Base-by-base conservation (phyloP, 2,113 vertebrate species). In the Fukomys damarensis region DNA sequence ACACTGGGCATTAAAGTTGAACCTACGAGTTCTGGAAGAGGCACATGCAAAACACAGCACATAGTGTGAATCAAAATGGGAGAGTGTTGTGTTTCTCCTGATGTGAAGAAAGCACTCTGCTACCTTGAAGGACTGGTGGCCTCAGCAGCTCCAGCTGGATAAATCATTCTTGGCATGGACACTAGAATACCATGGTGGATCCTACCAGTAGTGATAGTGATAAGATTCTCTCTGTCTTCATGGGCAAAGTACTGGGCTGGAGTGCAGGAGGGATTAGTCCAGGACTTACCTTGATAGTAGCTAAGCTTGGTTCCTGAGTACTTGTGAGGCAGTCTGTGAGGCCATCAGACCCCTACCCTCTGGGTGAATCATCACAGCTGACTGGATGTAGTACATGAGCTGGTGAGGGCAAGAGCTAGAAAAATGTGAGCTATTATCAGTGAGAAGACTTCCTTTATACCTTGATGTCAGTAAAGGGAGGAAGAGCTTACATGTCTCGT, bases 271-370 rank as follows among this genome's bases (percentile, higher is more conserved):
- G 16, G 22, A 58, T 38, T 26, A 2, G 3, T 0, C 41, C 82
- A 11, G 58, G 14, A 13, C n/a, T 89, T 65, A 12, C 38, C 16
- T 13, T 58, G 86, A 86, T 10, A 38, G 7, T 49, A 32, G 35
- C 24, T 93, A n/a, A 65, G 9, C 13, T 30, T 93, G 7, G 82
- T 35, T 32, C 4, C 3, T 17, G 22, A 54, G 77, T 1, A 5
- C 52, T 81, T 54, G 28, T 76, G 85, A 38, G 26, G 26, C 13
- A 52, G 28, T 0, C 6, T 46, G 0, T 35, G 41, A 24, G 56
- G 49, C 38, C 6, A 17, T 8, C 17, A 49, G 70, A 9, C 1
- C 1, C 7, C 13, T 5, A 20, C 4, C 56, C 17, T 4, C 3
- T 9, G 0, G 4, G 30, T 32, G 63, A 65, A 28, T 79, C 38